Evolutionary conservation across 2,113 vertebrate species (phyloP).

Genomic region (Menura novaehollandiae): DNA sequence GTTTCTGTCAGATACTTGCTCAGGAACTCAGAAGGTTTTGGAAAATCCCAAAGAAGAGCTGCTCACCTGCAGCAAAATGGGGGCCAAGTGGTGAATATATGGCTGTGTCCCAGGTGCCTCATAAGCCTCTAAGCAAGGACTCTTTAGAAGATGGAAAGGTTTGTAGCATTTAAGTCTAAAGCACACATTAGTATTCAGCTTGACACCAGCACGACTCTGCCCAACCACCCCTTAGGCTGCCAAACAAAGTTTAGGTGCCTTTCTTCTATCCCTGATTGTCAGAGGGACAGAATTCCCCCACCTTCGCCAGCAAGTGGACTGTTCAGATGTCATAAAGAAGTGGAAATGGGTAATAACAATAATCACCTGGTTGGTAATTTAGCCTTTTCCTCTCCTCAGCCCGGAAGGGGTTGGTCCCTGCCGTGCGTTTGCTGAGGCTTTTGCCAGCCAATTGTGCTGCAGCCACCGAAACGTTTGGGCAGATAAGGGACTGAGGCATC

Average conservation of each 20-base stretch:
- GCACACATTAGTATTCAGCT: not conserved
- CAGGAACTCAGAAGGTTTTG: not conserved
- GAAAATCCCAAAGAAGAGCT: not conserved
- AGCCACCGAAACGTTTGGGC: not conserved
- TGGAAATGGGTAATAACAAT: not conserved
- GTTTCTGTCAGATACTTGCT: not conserved
- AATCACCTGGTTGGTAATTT: not conserved
- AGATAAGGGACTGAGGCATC: not conserved
- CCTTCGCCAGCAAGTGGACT: not conserved
- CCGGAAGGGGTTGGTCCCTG: not conserved
- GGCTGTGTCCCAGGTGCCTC: not conserved
- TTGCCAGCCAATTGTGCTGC: not conserved
- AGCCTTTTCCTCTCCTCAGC: not conserved
- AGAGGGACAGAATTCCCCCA: not conserved
- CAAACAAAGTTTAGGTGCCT: not conserved
- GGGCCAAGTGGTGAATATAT: not conserved
- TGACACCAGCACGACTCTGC: not conserved
- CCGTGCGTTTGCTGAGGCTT: not conserved
- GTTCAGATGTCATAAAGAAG: not conserved
- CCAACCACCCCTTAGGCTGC: not conserved
- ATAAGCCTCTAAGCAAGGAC: not conserved
- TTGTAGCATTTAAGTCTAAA: not conserved
- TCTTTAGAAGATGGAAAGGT: not conserved
- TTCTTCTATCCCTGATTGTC: not conserved
- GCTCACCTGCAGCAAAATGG: not conserved